Base-by-base conservation (phyloP, 2,888 invertebrate genomes). In the Latheticus oryzae region DNA sequence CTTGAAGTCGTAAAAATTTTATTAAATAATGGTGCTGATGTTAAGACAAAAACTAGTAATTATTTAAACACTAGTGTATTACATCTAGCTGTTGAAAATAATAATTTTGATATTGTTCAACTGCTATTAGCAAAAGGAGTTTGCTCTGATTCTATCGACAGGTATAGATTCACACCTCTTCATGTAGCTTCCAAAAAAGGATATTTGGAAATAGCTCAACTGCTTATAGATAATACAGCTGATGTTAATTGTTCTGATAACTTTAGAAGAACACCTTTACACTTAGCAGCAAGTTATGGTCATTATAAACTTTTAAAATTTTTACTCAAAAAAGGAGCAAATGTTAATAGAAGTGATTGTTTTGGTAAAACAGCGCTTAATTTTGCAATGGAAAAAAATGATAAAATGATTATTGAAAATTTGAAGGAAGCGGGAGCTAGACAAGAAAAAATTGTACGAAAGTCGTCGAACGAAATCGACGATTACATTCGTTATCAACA, bases 161-260 rank as follows among this genome's bases (percentile, higher is more conserved):
- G 50, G 3, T 38, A 50, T 13, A 15, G 50, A 38, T 28, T 19
- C 13, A 50, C 50, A 4, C 50, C 50, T 26, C 16, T 50, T 8
- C 50, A 50, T 19, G 4, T 50, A 5, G 37, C 37, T n/a, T 9
- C 38, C 9, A 35, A 12, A 12, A 24, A 17, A 50, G 50, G 50
- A 7, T 5, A 7, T 4, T 37, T 4, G 8, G 5, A 9, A 2
- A 5, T n/a, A n/a, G 50, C 19, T 1, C 3, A 28, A n/a, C n/a
- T 15, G 5, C 28, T 50, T 0, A 3, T 50, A 1, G 16, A n/a
- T 9, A 17, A 4, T 12, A 28, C 28, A 1, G 37, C 50, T 4
- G 50, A 50, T 28, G 19, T 50, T 5, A 28, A 50, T 15, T 50
- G 11, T 26, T 1, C 26, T 5, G 28, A 50, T 9, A 50, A 50